A percentile compares a stretch with the other conserved stretches of the same genome.
phyloP scores from a whole-genome alignment of 2,888 invertebrate species.

The Caenorhabditis sp. region DNA sequence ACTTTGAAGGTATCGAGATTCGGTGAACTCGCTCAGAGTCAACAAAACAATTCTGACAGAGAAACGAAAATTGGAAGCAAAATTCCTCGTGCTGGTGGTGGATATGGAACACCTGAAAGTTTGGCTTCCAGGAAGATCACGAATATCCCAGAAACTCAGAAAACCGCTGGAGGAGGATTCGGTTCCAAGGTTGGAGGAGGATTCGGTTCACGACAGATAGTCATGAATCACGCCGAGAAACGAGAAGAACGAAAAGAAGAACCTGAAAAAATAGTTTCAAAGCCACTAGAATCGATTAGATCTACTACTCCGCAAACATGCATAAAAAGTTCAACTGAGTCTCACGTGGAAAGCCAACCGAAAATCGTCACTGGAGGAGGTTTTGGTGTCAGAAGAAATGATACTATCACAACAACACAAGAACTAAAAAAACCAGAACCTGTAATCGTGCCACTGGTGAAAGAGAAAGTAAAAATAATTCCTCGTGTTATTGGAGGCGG shows the following conservation, averaged over 20 bases:
- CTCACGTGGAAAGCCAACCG: not conserved
- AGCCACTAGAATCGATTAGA: no score
- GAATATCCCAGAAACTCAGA: not conserved
- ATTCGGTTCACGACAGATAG: not conserved
- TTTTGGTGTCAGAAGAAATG: not conserved
- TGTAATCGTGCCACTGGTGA: not conserved
- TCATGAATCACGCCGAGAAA: not conserved
- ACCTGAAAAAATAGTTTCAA: not conserved
- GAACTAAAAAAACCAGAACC: not conserved
- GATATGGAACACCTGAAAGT: slow-evolving; percentile 4
- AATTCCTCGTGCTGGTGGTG: slow-evolving; percentile 7
- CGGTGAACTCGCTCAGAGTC: not conserved
- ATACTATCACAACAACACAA: not conserved
- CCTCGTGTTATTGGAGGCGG: not conserved
- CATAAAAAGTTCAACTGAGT: not conserved
- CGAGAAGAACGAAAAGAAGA: not conserved
- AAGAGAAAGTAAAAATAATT: not conserved
- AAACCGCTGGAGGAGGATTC: slow-evolving; percentile 7
- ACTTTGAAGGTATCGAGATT: not conserved
- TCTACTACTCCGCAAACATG: no score
- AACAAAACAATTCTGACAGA: not conserved
- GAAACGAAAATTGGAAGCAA: not conserved
- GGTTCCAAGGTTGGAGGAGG: slow-evolving; percentile 9
- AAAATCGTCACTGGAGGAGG: not conserved
- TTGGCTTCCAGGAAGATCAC: not conserved